Percentiles rank a stretch among this genome's conserved stretches.
Evolutionary conservation across 2,888 invertebrate genomes (phyloP).

Genomic region (Acholoe squamosa): DNA sequence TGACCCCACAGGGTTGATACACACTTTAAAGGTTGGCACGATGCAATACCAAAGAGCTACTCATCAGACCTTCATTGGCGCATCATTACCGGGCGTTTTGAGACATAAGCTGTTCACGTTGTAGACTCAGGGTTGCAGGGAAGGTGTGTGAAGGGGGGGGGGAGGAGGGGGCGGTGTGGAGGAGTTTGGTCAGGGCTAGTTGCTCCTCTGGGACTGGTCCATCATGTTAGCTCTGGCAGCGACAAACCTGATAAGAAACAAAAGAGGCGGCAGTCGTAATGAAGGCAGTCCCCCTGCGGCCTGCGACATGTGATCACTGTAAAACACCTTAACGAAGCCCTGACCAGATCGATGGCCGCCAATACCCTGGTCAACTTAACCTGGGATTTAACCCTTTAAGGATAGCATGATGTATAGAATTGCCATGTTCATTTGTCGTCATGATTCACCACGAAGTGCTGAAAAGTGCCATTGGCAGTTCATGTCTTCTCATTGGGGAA

Average conservation of each 20-base stretch:
- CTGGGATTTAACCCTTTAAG: too few species aligned
- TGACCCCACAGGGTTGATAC: too few species aligned
- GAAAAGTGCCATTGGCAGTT: too few species aligned
- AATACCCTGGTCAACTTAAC: neutral
- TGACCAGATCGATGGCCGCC: neutral
- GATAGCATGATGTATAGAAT: too few species aligned
- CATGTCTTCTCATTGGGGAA: too few species aligned
- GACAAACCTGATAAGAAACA: conserved; percentile 36
- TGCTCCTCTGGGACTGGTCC: neutral
- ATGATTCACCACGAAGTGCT: too few species aligned
- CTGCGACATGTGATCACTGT: neutral
- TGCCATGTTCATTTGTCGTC: too few species aligned
- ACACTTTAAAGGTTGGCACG: too few species aligned
- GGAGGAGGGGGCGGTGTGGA: neutral
- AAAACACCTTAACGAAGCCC: neutral
- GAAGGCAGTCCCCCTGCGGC: neutral
- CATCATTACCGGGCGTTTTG: too few species aligned
- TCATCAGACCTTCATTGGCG: too few species aligned
- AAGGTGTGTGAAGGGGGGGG: neutral
- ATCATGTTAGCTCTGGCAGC: neutral
- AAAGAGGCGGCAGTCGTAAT: neutral
- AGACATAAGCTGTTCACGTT: too few species aligned
- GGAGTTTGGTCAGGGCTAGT: neutral
- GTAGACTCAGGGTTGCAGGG: neutral
- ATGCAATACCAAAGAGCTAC: too few species aligned